These are phyloP conservation scores for Meda fulgida DNA, from an alignment of 2,797 vertebrate genomes.

Conservation along the genomic window DNA sequence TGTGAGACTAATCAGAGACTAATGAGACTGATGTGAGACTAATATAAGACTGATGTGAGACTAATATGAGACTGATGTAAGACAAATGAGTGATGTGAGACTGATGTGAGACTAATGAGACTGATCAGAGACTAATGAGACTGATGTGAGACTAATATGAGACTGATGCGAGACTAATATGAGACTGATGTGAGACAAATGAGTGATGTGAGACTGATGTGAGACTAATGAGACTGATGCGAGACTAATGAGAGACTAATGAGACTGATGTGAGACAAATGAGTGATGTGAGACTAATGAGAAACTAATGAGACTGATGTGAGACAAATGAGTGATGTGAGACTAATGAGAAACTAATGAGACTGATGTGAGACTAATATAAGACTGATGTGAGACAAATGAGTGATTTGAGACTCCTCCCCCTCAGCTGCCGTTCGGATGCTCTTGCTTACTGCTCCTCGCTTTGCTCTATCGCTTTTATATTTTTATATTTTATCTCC, in stretches of 20 bases:
- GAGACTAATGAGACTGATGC: rapidly evolving
- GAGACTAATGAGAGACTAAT: neutral
- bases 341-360: neutral
- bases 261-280: neutral
- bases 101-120: neutral
- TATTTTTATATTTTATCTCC: no score
- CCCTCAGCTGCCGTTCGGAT: no score
- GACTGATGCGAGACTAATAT: rapidly evolving
- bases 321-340: neutral
- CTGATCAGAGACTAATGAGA: neutral
- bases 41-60: neutral
- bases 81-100: no score
- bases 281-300: neutral
- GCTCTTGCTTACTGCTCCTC: no score
- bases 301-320: neutral
- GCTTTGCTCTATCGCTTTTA: no score
- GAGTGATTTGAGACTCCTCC: neutral
- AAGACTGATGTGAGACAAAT: no score
- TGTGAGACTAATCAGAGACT: neutral
- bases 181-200: neutral
- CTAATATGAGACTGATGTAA: neutral
- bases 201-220: rapidly evolving
- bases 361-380: neutral
- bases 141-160: rapidly evolving
- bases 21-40: neutral